Base-by-base conservation (phyloP, 1,140 invertebrate species). In the Chrysomallon squamiferum region DNA sequence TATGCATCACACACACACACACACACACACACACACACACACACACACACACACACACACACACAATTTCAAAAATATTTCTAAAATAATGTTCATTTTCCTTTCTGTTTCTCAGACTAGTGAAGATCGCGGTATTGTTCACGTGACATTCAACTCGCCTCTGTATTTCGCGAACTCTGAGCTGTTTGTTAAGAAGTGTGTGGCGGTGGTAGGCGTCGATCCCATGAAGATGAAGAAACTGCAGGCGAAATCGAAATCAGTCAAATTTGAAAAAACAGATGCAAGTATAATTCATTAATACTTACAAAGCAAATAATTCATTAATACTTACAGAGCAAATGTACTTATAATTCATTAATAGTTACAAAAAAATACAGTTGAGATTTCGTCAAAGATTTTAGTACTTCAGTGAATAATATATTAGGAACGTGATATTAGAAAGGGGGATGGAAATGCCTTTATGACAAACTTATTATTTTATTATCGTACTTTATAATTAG, bases 81-180 rank as follows among this genome's bases (percentile, higher is more conserved):
- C n/a, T 38, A 38, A 38, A 7, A 38, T 38, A 38, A 15, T 15
- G 15, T 38, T 38, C 35, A 38, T 7, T 15, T 38, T n/a, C 35
- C 6, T 15, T 15, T 38, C 35, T 38, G 35, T 38, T 7, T 38
- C 15, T 7, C 35, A 38, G 35, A 38, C 35, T 7, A 7, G 35
- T 15, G 6, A 38, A 7, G 35, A 38, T 3, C 5, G 4, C 4
- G 54, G 54, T 30, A 15, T 38, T 15, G 18, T 22, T 11, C 27
- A 29, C 7, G 18, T 59, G 32, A 7, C 30, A 15, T 71, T 52
- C 30, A 60, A 71, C 13, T 27, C 65, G 22, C 69, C 69, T 27
- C 35, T 71, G 1, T 71, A 68, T 59, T 71, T 71, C 49, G 69
- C 69, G 7, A 71, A 71, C 43, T 33, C 57, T 22, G 69, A 71